Conservation (phyloP, 2,113 vertebrate genomes). For the Reinhardtius hippoglossoides region DNA sequence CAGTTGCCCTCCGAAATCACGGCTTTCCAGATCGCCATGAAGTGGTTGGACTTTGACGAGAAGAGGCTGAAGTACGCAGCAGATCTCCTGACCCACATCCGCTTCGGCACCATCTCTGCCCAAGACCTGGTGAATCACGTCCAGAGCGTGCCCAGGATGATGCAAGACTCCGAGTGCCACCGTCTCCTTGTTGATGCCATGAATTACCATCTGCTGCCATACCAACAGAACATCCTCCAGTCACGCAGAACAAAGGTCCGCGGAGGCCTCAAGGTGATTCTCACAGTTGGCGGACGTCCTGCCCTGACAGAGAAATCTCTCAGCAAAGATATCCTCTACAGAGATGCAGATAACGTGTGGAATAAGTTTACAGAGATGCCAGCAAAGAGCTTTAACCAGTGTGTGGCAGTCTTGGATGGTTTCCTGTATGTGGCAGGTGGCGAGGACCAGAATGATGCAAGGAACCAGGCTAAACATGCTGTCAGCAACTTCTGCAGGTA, state of each 20-base stretch:
- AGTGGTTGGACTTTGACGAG: constrained; percentile 98
- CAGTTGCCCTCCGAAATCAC: constrained; percentile 96
- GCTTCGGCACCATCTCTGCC: constrained; percentile 96
- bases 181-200: constrained; percentile 97
- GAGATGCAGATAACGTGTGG: constrained; percentile 94
- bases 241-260: constrained; percentile 98
- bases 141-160: constrained; percentile 96
- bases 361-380: constrained; percentile 97
- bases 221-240: constrained; percentile 97
- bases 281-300: constrained; percentile 95
- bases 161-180: constrained; percentile 97
- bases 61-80: constrained; percentile 95
- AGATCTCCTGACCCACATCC: constrained; percentile 91
- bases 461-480: constrained; percentile 98
- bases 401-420: constrained; percentile 95
- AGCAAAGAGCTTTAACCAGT: constrained; percentile 99
- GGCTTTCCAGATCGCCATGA: constrained; percentile 98
- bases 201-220: constrained; percentile 98
- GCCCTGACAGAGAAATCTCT: constrained; percentile 98
- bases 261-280: constrained; percentile 91
- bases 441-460: constrained; percentile 99
- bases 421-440: constrained; percentile 98
- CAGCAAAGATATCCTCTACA: constrained; percentile 96
- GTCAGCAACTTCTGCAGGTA: constrained; percentile 99
- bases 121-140: constrained; percentile 97